Base-by-base conservation (phyloP, 2,797 vertebrate species). In the Knipowitschia caucasica region DNA sequence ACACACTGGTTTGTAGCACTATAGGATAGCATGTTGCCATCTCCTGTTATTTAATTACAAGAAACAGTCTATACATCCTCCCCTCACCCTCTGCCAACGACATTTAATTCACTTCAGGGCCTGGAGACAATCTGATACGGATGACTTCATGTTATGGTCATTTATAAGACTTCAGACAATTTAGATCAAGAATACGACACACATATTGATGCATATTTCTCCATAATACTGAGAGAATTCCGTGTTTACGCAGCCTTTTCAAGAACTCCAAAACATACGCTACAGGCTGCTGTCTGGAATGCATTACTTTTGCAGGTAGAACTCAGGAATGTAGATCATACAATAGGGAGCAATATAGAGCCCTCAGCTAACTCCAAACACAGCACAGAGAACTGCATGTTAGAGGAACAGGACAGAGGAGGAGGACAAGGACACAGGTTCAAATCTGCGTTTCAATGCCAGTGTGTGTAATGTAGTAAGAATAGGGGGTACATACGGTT, bases 401-500 rank as follows among this genome's bases (percentile, higher is more conserved):
- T 15, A 49, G 1, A 30, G 4, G 18, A 12, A 4, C 10, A 31
- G 12, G 12, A 5, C 0, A 30, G 33, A 21, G 51, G 53, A 47
- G 34, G 23, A 17, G 6, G 9, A 46, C 38, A 35, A 7, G 73
- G 81, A 81, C 75, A 83, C 82, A 75, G 53, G 67, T 54, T 72
- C 31, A 9, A n/a, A 70, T 57, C 62, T 30, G 53, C 5, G 36
- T 47, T 30, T 51, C 58, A 50, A 45, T 67, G 60, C 62, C 71
- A 79, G 64, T 69, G 62, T 34, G 26, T 60, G 56, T 23, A 62
- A 24, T 33, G 25, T 7, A 50, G 30, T n/a, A 50, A 54, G 23
- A 56, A 57, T 24, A n/a, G 35, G 35, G 11, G n/a, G 27, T 44
- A 76, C 86, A 20, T 83, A 88, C 87, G 81, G 64, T 55, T 1